A percentile compares a stretch with the other conserved stretches of the same genome.
These are phyloP conservation scores for Canis aureus DNA, from an alignment of 2,113 vertebrate genomes.

Conservation along the genomic window DNA sequence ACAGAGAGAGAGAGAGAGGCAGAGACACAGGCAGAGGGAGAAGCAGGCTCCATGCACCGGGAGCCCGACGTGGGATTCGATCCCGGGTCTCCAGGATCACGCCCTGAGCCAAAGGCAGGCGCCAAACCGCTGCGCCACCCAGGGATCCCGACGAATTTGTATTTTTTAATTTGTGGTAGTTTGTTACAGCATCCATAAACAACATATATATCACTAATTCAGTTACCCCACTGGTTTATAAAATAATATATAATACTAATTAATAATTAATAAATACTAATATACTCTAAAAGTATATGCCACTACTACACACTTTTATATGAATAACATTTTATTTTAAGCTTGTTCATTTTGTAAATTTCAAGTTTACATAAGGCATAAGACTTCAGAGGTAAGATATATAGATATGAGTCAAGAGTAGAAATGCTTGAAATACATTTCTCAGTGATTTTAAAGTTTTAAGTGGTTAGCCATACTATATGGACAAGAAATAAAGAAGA, in stretches of 20 bases:
- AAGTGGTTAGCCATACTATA: not conserved
- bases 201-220: not conserved
- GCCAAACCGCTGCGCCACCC: too few relatives aligned
- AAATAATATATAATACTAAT: not conserved
- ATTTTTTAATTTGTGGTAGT: not conserved
- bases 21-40: too few relatives aligned
- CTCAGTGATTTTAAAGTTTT: not conserved
- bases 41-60: too few relatives aligned
- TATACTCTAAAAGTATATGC: not conserved
- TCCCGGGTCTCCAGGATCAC: too few relatives aligned
- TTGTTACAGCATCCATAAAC: not conserved
- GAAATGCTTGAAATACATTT: conserved; percentile 30
- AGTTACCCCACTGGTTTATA: not conserved
- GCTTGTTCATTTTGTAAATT: not conserved
- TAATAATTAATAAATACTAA: not conserved
- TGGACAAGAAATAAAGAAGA: not conserved
- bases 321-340: not conserved
- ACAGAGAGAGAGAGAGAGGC: too few relatives aligned
- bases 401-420: not conserved
- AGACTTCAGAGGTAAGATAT: not conserved
- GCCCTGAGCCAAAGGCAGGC: too few relatives aligned
- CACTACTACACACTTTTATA: not conserved
- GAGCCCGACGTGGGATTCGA: too few relatives aligned
- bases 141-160: not conserved
- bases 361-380: not conserved